Base-by-base conservation (phyloP, 2,888 invertebrate species). In the Apeira syringaria region DNA sequence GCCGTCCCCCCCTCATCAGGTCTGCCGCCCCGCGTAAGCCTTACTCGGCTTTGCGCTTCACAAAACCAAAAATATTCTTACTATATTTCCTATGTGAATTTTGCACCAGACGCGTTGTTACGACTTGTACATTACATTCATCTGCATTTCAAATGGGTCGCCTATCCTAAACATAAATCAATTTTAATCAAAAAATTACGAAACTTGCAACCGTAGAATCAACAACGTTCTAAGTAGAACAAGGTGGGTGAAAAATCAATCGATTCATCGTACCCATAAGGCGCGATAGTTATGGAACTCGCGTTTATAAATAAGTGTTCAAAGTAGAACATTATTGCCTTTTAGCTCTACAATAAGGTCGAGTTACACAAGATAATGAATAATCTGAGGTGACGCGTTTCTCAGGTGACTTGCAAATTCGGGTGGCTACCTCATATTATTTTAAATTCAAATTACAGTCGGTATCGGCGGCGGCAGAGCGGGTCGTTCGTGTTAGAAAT, bases 41-140 rank as follows among this genome's bases (percentile, higher is more conserved):
- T 88, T 87, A 83, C 82, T 81, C 76, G 70, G 75, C 58, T 62
- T 64, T 60, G 57, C 50, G 36, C 47, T 56, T 15, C 43, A 50
- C 50, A 57, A 59, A 57, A 56, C 8, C 17, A 17, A n/a, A 13
- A 33, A 25, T 15, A 26, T 25, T 25, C 12, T 25, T 5, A 10
- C 13, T 9, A 32, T n/a, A 8, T 3, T 3, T 24, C 15, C 15
- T 12, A 7, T 12, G 25, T 18, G 25, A 8, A 11, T 17, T 10
- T 24, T 37, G 10, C 15, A n/a, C n/a, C n/a, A n/a, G n/a, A n/a
- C n/a, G n/a, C n/a, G n/a, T n/a, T n/a, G n/a, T n/a, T n/a, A n/a
- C n/a, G n/a, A n/a, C n/a, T n/a, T 18, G 17, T 5, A 15, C 15
- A 17, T 17, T 17, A 17, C 5, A 17, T 17, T 17, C n/a, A n/a